Percentiles rank a stretch among this genome's conserved stretches.
These are phyloP conservation scores for Stratiomys singularior DNA, from an alignment of 2,888 invertebrate species.

Conservation along the genomic window DNA sequence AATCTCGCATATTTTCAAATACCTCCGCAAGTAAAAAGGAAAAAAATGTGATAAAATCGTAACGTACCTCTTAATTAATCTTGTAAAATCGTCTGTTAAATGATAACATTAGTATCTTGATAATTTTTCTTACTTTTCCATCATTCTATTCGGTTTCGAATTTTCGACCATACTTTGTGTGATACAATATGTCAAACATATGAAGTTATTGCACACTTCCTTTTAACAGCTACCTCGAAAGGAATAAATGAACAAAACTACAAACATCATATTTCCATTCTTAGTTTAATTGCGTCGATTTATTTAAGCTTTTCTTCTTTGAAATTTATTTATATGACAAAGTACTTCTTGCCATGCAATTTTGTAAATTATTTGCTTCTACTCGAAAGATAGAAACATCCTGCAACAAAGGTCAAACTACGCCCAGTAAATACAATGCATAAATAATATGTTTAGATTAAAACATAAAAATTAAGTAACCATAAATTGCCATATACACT, in stretches of 20 bases:
- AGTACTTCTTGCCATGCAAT: not conserved
- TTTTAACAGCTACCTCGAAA: not conserved
- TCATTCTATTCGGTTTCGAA: not conserved
- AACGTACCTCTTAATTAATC: slow-evolving; percentile 23
- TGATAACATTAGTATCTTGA: not conserved
- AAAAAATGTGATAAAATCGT: slow-evolving; percentile 29
- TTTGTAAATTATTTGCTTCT: slow-evolving; percentile 10
- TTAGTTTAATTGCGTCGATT: not conserved
- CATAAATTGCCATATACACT: not conserved
- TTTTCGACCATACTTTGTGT: not conserved
- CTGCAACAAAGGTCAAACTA: slow-evolving; percentile 1
- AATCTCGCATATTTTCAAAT: not conserved
- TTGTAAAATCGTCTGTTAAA: not conserved
- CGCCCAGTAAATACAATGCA: not conserved
- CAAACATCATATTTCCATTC: not conserved
- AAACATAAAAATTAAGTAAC: not conserved
- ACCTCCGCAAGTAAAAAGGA: not conserved
- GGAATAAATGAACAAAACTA: not conserved
- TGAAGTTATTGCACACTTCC: not conserved
- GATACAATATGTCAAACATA: too few relatives aligned
- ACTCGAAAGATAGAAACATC: not conserved
- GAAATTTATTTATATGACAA: not conserved
- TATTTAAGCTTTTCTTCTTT: not conserved
- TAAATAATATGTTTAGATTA: not conserved
- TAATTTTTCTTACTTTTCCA: not conserved